These are phyloP conservation scores for Poeciliopsis turrubarensis DNA, from an alignment of 2,113 vertebrate genomes.

Conservation along the genomic window DNA sequence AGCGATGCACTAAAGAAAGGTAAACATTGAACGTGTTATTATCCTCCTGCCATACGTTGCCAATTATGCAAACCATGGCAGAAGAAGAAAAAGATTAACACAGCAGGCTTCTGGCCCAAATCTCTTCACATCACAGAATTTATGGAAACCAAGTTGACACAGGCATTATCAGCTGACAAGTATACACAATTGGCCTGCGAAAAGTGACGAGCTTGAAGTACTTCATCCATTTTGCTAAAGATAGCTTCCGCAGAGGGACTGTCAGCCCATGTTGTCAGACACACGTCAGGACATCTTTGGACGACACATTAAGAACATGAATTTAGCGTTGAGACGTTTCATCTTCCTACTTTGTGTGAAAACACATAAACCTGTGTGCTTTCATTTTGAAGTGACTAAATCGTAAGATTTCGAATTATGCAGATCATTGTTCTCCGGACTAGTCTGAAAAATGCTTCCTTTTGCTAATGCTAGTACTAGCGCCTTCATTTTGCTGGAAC, in stretches of 20 bases:
- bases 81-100: neutral
- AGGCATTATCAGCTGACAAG: neutral
- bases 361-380: neutral
- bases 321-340: neutral
- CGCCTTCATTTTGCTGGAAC: neutral
- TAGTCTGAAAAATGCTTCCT: neutral
- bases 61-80: neutral
- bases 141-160: conserved; percentile 1
- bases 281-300: neutral
- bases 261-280: neutral
- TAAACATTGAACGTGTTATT: neutral
- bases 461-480: neutral
- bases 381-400: neutral
- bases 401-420: neutral
- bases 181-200: neutral
- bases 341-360: neutral
- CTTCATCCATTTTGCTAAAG: conserved; percentile 1
- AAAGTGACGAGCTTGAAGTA: neutral
- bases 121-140: neutral
- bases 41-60: neutral
- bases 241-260: neutral
- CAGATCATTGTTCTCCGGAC: neutral
- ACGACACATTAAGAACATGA: neutral
- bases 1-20: neutral
- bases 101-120: neutral